Evolutionary conservation across 1,140 invertebrate genomes (phyloP).

Genomic region (Oedothorax gibbosus): DNA sequence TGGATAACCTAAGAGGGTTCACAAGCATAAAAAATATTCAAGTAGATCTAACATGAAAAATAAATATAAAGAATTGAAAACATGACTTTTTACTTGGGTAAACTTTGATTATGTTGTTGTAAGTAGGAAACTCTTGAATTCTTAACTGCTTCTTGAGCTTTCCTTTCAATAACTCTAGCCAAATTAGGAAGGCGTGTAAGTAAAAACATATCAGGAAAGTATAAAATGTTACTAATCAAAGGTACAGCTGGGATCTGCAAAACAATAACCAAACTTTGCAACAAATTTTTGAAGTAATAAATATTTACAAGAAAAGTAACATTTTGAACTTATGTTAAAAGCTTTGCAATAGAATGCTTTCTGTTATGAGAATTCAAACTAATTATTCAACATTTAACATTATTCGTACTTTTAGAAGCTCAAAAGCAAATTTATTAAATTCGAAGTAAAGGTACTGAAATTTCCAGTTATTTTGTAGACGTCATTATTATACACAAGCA

Average conservation of each 20-base stretch:
- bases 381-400: too few relatives aligned
- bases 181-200: constrained; percentile 74
- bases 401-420: too few relatives aligned
- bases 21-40: too few relatives aligned
- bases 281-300: constrained; percentile 63
- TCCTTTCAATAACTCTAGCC: constrained; percentile 74
- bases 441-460: too few relatives aligned
- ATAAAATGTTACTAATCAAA: constrained; percentile 80
- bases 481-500: too few relatives aligned
- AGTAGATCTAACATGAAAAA: background rate
- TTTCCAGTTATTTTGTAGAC: too few relatives aligned
- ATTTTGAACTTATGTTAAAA: too few relatives aligned
- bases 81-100: constrained; percentile 70
- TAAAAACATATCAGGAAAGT: constrained; percentile 83
- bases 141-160: constrained; percentile 72
- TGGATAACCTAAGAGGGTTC: too few relatives aligned
- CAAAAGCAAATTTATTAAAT: too few relatives aligned
- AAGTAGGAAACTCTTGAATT: constrained; percentile 74
- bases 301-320: background rate
- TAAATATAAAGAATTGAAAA: background rate
- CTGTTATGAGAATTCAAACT: too few relatives aligned
- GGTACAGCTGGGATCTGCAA: constrained; percentile 77
- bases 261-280: constrained; percentile 77
- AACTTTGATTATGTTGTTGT: constrained; percentile 72
- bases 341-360: too few relatives aligned